Evolutionary conservation across 2,888 invertebrate genomes (phyloP).

Genomic region (Alviniconcha strummeri): DNA sequence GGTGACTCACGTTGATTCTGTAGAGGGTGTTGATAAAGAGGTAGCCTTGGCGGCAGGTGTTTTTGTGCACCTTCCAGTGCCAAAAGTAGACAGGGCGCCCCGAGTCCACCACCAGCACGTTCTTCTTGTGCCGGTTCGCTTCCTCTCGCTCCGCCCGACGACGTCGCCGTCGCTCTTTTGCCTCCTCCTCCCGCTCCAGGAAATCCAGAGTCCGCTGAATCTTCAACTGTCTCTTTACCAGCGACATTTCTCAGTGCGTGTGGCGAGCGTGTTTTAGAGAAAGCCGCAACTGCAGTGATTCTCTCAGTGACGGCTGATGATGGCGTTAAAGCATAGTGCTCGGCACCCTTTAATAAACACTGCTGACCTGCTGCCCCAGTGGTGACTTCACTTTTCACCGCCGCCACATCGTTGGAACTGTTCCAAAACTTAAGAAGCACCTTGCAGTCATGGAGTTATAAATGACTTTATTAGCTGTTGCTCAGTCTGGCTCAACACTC

Average conservation of each 20-base stretch:
- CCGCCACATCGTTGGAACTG: no score
- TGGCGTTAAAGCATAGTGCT: no score
- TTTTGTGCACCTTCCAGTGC: constrained; percentile 27
- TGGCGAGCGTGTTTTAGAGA: no score
- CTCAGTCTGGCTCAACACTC: no score
- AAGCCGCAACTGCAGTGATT: no score
- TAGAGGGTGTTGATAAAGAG: constrained; percentile 10
- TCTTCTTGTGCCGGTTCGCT: constrained; percentile 11
- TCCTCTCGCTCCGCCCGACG: background rate
- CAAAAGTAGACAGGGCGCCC: constrained; percentile 24
- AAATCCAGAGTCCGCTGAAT: constrained; percentile 8
- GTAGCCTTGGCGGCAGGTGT: constrained; percentile 22
- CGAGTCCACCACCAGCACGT: constrained; percentile 1
- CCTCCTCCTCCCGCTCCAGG: background rate
- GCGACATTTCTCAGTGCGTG: background rate
- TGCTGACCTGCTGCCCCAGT: no score
- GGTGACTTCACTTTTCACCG: no score
- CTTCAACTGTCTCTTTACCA: background rate
- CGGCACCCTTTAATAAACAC: no score
- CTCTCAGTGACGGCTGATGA: no score
- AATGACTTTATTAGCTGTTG: no score
- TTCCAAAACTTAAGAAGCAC: no score
- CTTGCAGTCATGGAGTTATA: no score
- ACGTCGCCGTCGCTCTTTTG: background rate
- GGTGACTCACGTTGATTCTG: constrained; percentile 24